Evolutionary conservation across 2,888 invertebrate species (phyloP).

Genomic region (Hirudinaria manillensis): DNA sequence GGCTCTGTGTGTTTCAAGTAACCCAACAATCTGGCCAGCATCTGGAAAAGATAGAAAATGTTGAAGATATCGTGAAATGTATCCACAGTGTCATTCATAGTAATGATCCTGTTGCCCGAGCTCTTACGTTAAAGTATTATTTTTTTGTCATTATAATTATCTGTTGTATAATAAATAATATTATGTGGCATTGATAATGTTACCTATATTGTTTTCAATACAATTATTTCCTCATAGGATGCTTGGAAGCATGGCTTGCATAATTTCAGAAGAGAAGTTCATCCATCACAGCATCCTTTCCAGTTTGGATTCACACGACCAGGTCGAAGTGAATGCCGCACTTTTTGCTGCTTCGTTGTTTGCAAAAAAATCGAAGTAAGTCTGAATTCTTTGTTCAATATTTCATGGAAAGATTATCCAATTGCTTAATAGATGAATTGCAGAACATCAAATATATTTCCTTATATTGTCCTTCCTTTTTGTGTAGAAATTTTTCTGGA

Average conservation of each 20-base stretch:
- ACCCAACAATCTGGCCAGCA: constrained; percentile 93
- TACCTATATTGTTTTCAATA: too few relatives aligned
- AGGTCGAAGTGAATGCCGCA: constrained; percentile 90
- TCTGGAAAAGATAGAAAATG: constrained; percentile 84
- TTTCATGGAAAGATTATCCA: neutral
- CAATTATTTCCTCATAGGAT: constrained; percentile 58
- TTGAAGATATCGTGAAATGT: constrained; percentile 83
- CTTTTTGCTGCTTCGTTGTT: constrained; percentile 90
- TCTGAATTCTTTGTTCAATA: neutral
- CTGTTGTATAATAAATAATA: too few relatives aligned
- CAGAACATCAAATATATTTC: neutral
- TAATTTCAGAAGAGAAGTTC: constrained; percentile 86
- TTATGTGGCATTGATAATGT: too few relatives aligned
- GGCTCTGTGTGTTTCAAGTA: constrained; percentile 83
- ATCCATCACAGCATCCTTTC: constrained; percentile 88
- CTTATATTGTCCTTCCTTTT: constrained; percentile 5
- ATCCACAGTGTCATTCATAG: constrained; percentile 91
- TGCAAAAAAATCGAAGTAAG: constrained; percentile 83
- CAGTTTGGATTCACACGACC: constrained; percentile 86
- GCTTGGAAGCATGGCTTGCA: constrained; percentile 82
- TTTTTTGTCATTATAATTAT: neutral
- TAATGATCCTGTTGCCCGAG: constrained; percentile 88
- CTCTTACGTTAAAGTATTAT: constrained; percentile 67
- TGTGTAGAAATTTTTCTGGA: constrained; percentile 76
- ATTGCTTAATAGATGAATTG: neutral